phyloP scores from a whole-genome alignment of 1,140 invertebrate species.

The Rhagoletis zephyria region DNA sequence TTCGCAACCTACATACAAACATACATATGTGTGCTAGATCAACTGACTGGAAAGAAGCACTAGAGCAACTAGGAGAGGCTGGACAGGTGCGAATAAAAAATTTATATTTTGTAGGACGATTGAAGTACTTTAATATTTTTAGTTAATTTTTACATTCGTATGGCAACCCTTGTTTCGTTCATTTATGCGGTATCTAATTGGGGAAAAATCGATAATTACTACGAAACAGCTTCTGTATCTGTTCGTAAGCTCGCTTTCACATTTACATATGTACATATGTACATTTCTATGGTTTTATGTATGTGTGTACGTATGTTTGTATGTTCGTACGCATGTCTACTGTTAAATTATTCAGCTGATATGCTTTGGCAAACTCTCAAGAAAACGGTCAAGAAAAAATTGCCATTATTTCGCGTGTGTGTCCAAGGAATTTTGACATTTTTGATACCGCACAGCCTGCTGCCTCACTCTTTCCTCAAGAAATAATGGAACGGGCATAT shows the following conservation, averaged over 20 bases:
- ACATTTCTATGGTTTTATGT: neutral
- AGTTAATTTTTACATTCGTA: neutral
- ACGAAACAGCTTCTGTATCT: neutral
- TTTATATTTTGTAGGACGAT: no score
- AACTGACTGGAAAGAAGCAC: no score
- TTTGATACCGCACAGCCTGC: no score
- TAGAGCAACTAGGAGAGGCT: no score
- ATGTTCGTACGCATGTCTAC: neutral
- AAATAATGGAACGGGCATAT: no score
- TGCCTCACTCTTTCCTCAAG: no score
- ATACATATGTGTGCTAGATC: no score
- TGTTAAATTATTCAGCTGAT: neutral
- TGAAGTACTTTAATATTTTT: neutral
- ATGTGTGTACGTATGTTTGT: neutral
- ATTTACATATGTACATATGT: neutral
- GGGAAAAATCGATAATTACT: conserved; percentile 39
- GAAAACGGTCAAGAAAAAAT: no score
- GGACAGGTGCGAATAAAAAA: no score
- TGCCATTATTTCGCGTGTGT: no score
- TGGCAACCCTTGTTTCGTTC: neutral
- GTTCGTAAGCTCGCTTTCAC: neutral
- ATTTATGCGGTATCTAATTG: neutral
- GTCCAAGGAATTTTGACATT: no score
- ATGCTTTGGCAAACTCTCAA: neutral
- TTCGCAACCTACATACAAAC: no score